Evolutionary conservation across 2,113 vertebrate genomes (phyloP), one percentile per base, ranked within the genome.

Genomic region (Triplophysa dalaica): DNA sequence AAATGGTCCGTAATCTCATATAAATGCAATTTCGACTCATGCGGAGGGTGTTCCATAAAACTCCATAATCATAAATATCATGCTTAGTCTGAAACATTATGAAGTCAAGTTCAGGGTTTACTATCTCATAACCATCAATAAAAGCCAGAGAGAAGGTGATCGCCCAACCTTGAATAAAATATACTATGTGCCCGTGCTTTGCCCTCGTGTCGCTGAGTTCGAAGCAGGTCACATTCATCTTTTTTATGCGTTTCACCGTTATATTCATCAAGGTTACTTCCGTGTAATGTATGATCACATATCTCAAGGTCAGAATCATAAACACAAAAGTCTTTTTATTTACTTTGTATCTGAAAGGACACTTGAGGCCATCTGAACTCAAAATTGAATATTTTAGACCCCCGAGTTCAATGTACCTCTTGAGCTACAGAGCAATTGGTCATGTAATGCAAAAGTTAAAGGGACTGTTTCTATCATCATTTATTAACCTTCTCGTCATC

Each of bases 21-120:
- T 48, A 72, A 79, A 63, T 64, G 68, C 19, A 41, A 70, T 70
- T 79, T 79, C 61, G 66, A 52, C 56, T 79, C 17, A 70, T 63
- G 29, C 60, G 13, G 16, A 50, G 63, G 14, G 16, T 69, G n/a
- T 48, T 58, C 7, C 21, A 67, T 66, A 58, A 73, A 56, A 65
- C 29, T 56, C 21, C 16, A 38, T 61, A 67, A 45, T 75, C 63
- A 80, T 67, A 67, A 29, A 29, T 24, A 66, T 67, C 60, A 26
- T 29, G 19, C 11, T 66, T 73, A 17, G 73, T 63, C 16, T 26
- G 62, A 74, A 70, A 61, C 41, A 14, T 74, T 60, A 41, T 48
- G 43, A 66, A 43, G n/a, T 21, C 45, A 45, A 24, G 52, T 56
- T 66, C 62, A 66, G 17, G 29, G 61, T 74, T 74, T 73, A 24